Evolutionary conservation across 1,140 invertebrate genomes (phyloP), one percentile per base, ranked within the genome.

Genomic region (Apis mellifera): DNA sequence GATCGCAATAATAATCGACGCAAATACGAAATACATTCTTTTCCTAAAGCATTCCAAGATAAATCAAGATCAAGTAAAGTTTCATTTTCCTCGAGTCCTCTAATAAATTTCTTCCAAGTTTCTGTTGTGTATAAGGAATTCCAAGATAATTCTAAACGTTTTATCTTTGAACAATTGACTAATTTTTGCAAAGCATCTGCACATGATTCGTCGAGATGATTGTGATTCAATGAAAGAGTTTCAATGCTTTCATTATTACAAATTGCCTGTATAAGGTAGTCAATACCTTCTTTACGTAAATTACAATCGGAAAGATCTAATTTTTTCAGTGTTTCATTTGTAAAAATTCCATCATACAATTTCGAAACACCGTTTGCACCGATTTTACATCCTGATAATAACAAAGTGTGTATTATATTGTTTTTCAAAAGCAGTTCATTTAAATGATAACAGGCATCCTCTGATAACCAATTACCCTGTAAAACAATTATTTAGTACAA

Each of bases 101-200:
- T 59, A 19, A 92, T 83, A 75, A 95, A 82, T 59, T 72, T 83
- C 79, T 89, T 90, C 86, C 89, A 92, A 82, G 86, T 86, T 80
- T 89, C 86, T 80, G 79, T 85, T 23, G 82, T 84, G 11, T 78
- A 81, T 19, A 94, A 84, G 54, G 81, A 87, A 86, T 95, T 95
- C 94, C 94, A 95, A 0, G 94, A 94, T 9, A 95, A 77, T 86
- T 95, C 89, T 26, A 95, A 84, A 66, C 91, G 78, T 23, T 89
- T 89, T 62, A 94, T 57, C 12, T 92, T 88, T 60, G 93, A 94
- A 76, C 89, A 84, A 3, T 9, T 82, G 8, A 90, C 78, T 86
- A 91, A 86, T 48, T 79, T 84, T 57, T 84, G 52, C 12, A 95
- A 78, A 50, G 82, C 54, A 48, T 84, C 48, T 1, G 87, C 91